phyloP scores from a whole-genome alignment of 2,113 vertebrate genomes.

The Piaya cayana region DNA sequence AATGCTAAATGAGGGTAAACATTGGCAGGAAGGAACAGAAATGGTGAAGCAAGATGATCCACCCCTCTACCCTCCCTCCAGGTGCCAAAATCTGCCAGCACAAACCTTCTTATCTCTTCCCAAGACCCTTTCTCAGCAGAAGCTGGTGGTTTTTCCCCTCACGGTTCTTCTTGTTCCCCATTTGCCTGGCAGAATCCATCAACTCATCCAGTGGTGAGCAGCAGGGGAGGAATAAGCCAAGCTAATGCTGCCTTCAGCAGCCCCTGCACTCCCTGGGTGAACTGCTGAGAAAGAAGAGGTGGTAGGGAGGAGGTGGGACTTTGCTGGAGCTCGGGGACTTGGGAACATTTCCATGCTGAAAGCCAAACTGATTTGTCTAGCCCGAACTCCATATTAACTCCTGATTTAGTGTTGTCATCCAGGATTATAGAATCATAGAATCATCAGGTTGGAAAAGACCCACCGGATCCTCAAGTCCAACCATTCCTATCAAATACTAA shows the following conservation, averaged over 20 bases:
- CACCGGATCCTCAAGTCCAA: too few relatives aligned
- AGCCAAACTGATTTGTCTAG: background rate
- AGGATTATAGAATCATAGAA: too few relatives aligned
- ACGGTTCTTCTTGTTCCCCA: fast-evolving
- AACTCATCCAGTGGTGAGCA: fast-evolving
- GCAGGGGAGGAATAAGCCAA: background rate
- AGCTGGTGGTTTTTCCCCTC: background rate
- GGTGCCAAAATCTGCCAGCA: background rate
- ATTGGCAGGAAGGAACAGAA: background rate
- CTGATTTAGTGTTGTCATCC: background rate
- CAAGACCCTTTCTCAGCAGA: background rate
- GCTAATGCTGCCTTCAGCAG: fast-evolving
- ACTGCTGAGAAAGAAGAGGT: background rate
- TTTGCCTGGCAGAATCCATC: background rate
- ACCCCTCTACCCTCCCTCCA: background rate
- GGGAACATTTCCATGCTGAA: background rate
- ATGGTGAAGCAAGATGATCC: background rate
- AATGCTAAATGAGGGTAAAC: fast-evolving
- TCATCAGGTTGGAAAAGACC: too few relatives aligned
- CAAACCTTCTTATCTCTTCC: background rate
- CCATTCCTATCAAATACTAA: too few relatives aligned
- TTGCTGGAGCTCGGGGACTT: background rate
- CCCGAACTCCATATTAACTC: fast-evolving
- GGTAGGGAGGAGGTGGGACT: fast-evolving
- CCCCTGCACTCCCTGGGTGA: background rate